phyloP scores from a whole-genome alignment of 2,797 vertebrate species.

The Scarus forsteni region DNA sequence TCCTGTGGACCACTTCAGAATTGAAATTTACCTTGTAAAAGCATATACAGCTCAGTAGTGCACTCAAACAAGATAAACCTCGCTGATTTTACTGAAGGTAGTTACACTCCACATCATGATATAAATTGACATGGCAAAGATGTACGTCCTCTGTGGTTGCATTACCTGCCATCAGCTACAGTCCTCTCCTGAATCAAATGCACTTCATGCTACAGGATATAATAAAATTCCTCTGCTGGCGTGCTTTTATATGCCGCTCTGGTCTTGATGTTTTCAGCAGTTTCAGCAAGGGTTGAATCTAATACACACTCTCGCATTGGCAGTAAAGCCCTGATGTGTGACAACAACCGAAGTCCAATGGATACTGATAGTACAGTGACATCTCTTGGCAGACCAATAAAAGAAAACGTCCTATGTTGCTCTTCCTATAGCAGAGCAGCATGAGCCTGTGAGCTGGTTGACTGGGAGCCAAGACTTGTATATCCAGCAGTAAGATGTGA shows the following conservation, averaged over 20 bases:
- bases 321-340: constrained; percentile 59
- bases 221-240: constrained; percentile 40
- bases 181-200: not conserved
- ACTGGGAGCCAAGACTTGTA: constrained; percentile 22
- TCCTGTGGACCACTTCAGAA: no score
- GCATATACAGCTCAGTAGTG: no score
- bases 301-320: constrained; percentile 52
- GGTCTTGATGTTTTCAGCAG: constrained; percentile 55
- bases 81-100: not conserved
- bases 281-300: constrained; percentile 39
- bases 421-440: constrained; percentile 33
- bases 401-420: constrained; percentile 54
- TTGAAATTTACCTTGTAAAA: no score
- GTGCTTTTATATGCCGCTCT: constrained; percentile 35
- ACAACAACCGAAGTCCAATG: constrained; percentile 61
- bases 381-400: constrained; percentile 75
- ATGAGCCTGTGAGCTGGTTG: constrained; percentile 25
- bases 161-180: not conserved
- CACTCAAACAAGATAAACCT: no score
- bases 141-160: constrained; percentile 21
- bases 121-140: constrained; percentile 17
- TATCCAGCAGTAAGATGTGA: constrained; percentile 23
- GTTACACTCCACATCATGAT: no score
- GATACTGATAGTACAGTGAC: constrained; percentile 73
- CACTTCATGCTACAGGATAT: constrained; percentile 15